Percentiles rank a stretch among this genome's conserved stretches.
phyloP scores from a whole-genome alignment of 2,888 invertebrate species.

The Diaperis boleti region DNA sequence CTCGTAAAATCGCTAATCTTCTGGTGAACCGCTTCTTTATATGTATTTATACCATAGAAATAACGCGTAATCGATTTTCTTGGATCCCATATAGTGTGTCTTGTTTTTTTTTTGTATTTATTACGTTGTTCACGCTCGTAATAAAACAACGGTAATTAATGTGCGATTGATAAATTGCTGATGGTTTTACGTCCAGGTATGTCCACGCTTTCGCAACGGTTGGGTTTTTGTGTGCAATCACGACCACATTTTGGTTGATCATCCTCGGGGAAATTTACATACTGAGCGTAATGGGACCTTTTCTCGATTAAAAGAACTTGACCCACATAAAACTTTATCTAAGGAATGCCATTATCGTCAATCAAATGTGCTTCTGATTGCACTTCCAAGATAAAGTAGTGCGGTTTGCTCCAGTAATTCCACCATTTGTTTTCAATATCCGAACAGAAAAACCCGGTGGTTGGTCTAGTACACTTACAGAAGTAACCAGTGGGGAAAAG shows the following conservation, averaged over 20 bases:
- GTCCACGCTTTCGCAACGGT: background rate
- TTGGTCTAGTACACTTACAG: no score
- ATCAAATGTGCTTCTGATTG: background rate
- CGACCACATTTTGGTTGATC: no score
- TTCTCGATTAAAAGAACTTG: background rate
- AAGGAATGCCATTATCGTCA: background rate
- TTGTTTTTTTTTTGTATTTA: background rate
- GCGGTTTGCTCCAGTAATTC: no score
- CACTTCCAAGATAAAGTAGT: background rate
- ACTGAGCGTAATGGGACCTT: no score
- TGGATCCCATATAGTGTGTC: background rate
- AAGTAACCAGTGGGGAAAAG: no score
- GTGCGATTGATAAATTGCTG: background rate
- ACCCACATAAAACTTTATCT: background rate
- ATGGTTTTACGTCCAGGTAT: no score
- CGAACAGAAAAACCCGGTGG: no score
- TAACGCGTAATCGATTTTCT: constrained; percentile 12
- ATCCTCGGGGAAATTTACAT: no score
- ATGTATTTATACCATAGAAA: constrained; percentile 9
- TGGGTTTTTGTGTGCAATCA: background rate
- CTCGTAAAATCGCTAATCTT: constrained; percentile 4
- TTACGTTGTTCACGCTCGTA: background rate
- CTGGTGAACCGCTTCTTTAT: constrained; percentile 13
- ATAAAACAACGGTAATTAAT: background rate
- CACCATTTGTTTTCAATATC: no score